Base-by-base conservation (phyloP, 37 sponge, comb jelly and placozoan genomes). In the Aplysina aerophoba region DNA sequence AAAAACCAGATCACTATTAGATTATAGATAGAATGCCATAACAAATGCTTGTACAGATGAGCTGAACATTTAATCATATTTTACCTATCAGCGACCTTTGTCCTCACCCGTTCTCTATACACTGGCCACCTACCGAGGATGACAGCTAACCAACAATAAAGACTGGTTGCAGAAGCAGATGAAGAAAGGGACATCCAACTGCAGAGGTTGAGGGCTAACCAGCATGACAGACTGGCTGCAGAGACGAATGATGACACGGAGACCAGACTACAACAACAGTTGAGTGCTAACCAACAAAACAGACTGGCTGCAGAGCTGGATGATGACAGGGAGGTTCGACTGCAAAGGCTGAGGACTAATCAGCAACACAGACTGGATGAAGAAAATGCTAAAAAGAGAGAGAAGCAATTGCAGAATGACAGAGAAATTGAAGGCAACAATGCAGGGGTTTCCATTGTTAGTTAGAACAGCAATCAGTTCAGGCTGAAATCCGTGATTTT, bases 121-220 rank as follows among this genome's bases (percentile, higher is more conserved):
- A n/a, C n/a, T n/a, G n/a, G 17, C 59, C 59, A 19, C 15, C 59
- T 58, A 19, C 59, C 15, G 59, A 20, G 59, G 59, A 58, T 58
- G 59, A 58, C 17, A 19, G 59, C 59, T 58, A 58, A 58, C 59
- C 59, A 58, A 58, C 59, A 58, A 58, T 15, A 58, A 58, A 58
- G 59, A 19, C 59, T 58, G 59, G 59, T 19, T 58, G 59, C 59
- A 58, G 59, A 58, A 58, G 19, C 17, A 19, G 59, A 58, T 20
- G 59, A 58, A 58, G 19, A 58, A 58, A 58, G 59, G 59, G 59
- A 58, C 17, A 19, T 19, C 59, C 19, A 19, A 58, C 59, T 58
- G 59, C 59, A 58, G 59, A 58, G 59, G 59, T 20, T 58, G 59
- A 58, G 59, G 59, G 59, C 59, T 58, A 58, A 58, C 19, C 59